These are phyloP conservation scores for Babylonia areolata DNA, from an alignment of 1,140 invertebrate genomes.

Conservation along the genomic window DNA sequence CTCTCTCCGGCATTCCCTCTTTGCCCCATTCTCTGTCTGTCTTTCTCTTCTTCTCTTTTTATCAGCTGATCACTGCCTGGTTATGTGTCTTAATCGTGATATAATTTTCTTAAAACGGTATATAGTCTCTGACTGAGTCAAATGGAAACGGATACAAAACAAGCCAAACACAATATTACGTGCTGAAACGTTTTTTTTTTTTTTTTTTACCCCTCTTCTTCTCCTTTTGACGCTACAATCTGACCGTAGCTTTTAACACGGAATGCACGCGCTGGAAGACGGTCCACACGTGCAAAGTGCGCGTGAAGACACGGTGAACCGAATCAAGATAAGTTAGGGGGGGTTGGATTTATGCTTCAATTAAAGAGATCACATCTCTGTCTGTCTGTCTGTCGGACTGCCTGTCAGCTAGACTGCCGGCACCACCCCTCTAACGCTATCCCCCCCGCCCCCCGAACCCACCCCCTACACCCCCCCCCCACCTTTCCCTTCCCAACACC, in stretches of 20 bases:
- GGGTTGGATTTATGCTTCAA: not conserved
- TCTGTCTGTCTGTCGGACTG: not conserved
- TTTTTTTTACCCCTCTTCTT: too few species aligned
- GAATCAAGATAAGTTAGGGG: not conserved
- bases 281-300: not conserved
- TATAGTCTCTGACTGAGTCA: not conserved
- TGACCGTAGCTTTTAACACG: not conserved
- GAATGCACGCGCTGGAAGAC: not conserved
- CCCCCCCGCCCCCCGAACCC: too few species aligned
- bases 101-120: not conserved
- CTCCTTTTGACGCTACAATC: not conserved
- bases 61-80: not conserved
- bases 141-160: not conserved
- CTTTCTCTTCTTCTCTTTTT: not conserved
- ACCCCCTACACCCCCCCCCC: not conserved
- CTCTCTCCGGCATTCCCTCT: not conserved
- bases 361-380: constrained; percentile 1
- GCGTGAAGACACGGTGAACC: not conserved
- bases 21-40: not conserved
- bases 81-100: not conserved
- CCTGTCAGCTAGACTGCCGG: too few species aligned
- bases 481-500: too few species aligned
- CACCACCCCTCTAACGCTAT: too few species aligned
- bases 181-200: too few species aligned
- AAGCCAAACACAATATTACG: too few species aligned